Base-by-base conservation (phyloP, 1,140 invertebrate species). In the Anagrus nilaparvatae region DNA sequence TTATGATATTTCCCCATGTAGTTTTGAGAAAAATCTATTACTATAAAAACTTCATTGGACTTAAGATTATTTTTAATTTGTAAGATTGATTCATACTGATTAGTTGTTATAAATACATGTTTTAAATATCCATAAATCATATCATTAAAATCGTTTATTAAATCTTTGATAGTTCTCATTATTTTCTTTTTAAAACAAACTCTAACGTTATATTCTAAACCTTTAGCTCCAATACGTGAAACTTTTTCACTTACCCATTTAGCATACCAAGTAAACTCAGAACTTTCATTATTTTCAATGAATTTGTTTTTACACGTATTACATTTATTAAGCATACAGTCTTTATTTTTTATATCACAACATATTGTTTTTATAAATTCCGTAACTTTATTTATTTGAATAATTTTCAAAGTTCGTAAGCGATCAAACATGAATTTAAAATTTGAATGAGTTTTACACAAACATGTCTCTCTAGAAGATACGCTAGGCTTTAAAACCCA, bases 11-110 rank as follows among this genome's bases (percentile, higher is more conserved):
- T 40, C 9, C 27, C 19, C 10, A 28, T 10, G 21, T 40, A 40
- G 14, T 40, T 40, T 31, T 40, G 17, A 16, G 38, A 40, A 21
- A 40, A 40, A 30, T 40, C 38, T n/a, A 40, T 19, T 20, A 24
- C 13, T 12, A 30, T 16, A 10, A 40, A 17, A 8, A 27, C 28
- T 40, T 40, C 28, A 21, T 40, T 7, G 14, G 19, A 4, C 12
- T 14, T 20, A 3, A 40, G 21, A 40, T 10, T 30, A 4, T 40
- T 25, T 40, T 40, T 40, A 2, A 40, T 20, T 30, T 20, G 12
- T 20, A 20, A n/a, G 16, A 40, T 20, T 2, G 28, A 14, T 23
- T 25, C 14, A 31, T 30, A 17, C 13, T 40, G 28, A 13, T 40
- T 20, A 13, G 10, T 19, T 2, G 28, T 40, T 5, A 24, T 23